A percentile compares a stretch with the other conserved stretches of the same genome.
Conservation (phyloP, 2,888 invertebrate species). For the Acronicta aceris region DNA sequence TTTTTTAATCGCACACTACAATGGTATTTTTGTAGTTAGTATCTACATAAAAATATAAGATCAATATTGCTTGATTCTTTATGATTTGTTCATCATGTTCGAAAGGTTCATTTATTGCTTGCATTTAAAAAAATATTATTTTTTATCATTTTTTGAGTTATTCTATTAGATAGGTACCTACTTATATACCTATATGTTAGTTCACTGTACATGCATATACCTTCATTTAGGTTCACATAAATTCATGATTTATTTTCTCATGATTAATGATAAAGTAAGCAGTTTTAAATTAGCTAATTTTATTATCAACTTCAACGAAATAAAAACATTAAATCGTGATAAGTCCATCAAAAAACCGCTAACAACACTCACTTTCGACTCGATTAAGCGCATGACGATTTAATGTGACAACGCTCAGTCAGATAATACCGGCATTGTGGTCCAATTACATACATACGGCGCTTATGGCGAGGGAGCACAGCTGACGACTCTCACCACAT, state of each 20-base stretch:
- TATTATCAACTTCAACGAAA: no score
- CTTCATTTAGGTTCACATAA: no score
- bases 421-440: conserved; percentile 77
- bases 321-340: conserved; percentile 15
- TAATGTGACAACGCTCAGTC: conserved; percentile 80
- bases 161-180: no score
- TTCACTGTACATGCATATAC: no score
- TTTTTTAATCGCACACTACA: conserved; percentile 73
- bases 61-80: conserved; percentile 16
- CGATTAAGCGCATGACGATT: conserved; percentile 80
- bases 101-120: neutral
- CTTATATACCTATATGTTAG: no score
- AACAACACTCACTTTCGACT: conserved; percentile 70
- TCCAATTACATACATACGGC: conserved; percentile 73
- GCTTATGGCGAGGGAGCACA: conserved; percentile 67
- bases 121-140: no score
- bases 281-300: no score
- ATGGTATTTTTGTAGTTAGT: conserved; percentile 45
- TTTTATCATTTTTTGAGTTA: no score
- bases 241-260: no score
- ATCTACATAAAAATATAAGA: conserved; percentile 26
- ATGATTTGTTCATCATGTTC: neutral
- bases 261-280: no score
- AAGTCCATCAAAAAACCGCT: conserved; percentile 25
- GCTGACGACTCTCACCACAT: conserved; percentile 71